A percentile compares a stretch with the other conserved stretches of the same genome.
phyloP scores from a whole-genome alignment of 2,888 invertebrate genomes.

The Romanomermis culicivorax region DNA sequence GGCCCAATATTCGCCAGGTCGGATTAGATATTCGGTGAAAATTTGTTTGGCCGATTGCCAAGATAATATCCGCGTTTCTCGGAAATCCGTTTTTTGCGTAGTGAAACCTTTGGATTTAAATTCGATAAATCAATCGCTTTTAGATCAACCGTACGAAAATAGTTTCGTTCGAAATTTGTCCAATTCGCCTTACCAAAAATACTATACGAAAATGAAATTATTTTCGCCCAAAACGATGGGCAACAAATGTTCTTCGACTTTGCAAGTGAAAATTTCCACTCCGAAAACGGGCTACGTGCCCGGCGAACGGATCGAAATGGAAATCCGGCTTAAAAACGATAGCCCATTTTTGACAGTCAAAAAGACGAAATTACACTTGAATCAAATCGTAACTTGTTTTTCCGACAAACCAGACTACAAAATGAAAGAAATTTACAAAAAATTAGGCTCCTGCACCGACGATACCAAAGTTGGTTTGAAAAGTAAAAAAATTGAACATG shows the following conservation, averaged over 20 bases:
- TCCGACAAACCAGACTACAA: not conserved
- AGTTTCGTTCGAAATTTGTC: too few relatives aligned
- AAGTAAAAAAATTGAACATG: not conserved
- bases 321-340: not conserved
- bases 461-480: too few relatives aligned
- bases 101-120: not conserved
- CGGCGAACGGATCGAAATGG: not conserved
- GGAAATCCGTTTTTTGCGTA: not conserved
- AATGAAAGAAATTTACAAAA: not conserved
- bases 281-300: slow-evolving; percentile 1
- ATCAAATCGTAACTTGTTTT: not conserved
- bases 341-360: too few relatives aligned
- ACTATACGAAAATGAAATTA: too few relatives aligned
- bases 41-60: not conserved
- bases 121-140: not conserved
- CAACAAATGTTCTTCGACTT: too few relatives aligned
- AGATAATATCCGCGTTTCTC: not conserved
- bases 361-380: not conserved
- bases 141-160: not conserved
- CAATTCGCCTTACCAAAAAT: too few relatives aligned
- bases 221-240: too few relatives aligned
- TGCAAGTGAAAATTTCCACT: not conserved
- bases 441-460: not conserved
- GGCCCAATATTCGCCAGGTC: not conserved
- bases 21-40: not conserved